phyloP scores from a whole-genome alignment of 2,888 invertebrate species.

The Barypeithes pellucidus region DNA sequence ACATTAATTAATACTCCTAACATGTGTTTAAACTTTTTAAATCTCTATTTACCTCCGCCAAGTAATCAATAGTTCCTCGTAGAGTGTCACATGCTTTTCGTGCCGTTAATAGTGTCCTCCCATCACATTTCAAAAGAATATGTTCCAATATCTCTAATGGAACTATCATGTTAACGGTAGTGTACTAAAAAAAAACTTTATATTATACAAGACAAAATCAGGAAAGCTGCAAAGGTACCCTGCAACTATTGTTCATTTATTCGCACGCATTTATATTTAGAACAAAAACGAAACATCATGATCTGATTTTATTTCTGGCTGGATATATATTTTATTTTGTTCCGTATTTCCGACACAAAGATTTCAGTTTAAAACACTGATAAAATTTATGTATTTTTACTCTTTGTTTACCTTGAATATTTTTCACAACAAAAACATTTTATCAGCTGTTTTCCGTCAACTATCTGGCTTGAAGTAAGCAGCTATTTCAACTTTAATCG shows the following conservation, averaged over 20 bases:
- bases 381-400: slow-evolving; percentile 43
- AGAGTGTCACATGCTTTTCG: slow-evolving; percentile 62
- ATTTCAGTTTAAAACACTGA: slow-evolving; percentile 26
- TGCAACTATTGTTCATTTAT: slow-evolving; percentile 34
- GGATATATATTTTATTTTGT: slow-evolving; percentile 44
- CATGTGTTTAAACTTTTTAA: too few species aligned
- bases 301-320: slow-evolving; percentile 43
- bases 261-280: slow-evolving; percentile 47
- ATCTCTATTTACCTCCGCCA: slow-evolving; percentile 62
- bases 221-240: slow-evolving; percentile 32
- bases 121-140: slow-evolving; percentile 67
- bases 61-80: slow-evolving; percentile 63
- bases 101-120: slow-evolving; percentile 65
- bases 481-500: neutral
- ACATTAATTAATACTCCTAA: too few species aligned
- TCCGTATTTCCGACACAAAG: slow-evolving; percentile 49
- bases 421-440: slow-evolving; percentile 37
- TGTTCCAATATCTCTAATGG: slow-evolving; percentile 68
- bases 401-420: slow-evolving; percentile 47
- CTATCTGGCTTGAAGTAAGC: slow-evolving; percentile 11
- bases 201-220: slow-evolving; percentile 14
- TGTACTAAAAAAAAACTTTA: slow-evolving; percentile 4
- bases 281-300: slow-evolving; percentile 50
- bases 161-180: slow-evolving; percentile 60
- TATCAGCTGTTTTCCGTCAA: slow-evolving; percentile 36